phyloP scores from a whole-genome alignment of 2,797 vertebrate genomes.

The Kryptopterus vitreolus region DNA sequence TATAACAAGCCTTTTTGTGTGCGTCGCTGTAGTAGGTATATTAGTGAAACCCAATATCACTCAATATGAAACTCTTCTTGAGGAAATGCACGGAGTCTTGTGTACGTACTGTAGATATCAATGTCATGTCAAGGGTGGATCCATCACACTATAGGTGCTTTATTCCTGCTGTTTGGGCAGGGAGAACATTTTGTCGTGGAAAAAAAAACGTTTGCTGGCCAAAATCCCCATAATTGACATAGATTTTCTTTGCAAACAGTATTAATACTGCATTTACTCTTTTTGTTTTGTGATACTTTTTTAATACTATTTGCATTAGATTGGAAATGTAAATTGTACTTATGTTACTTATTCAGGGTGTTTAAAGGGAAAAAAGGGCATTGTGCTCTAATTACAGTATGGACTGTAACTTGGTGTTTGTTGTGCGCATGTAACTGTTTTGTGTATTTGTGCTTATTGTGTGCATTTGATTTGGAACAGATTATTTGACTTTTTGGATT shows the following conservation, averaged over 20 bases:
- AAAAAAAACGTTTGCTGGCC: neutral
- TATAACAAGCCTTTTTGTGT: neutral
- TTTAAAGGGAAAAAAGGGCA: no score
- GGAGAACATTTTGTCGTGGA: no score
- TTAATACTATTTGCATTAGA: neutral
- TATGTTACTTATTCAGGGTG: no score
- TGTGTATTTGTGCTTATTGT: neutral
- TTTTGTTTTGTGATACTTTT: no score
- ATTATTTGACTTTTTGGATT: no score
- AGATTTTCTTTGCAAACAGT: neutral
- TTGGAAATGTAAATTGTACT: neutral
- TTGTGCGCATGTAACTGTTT: no score
- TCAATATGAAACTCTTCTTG: no score
- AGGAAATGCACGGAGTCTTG: neutral
- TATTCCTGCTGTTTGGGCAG: neutral
- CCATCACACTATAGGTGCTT: neutral
- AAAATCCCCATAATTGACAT: neutral
- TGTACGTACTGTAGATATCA: no score
- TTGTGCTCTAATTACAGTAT: no score
- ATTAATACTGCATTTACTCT: neutral
- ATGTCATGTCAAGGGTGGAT: neutral
- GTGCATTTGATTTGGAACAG: no score
- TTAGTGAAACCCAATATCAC: neutral
- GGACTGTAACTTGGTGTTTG: no score
- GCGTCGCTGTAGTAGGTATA: no score